These are phyloP conservation scores for Thecophora atra DNA, from an alignment of 2,888 invertebrate species.

Conservation along the genomic window DNA sequence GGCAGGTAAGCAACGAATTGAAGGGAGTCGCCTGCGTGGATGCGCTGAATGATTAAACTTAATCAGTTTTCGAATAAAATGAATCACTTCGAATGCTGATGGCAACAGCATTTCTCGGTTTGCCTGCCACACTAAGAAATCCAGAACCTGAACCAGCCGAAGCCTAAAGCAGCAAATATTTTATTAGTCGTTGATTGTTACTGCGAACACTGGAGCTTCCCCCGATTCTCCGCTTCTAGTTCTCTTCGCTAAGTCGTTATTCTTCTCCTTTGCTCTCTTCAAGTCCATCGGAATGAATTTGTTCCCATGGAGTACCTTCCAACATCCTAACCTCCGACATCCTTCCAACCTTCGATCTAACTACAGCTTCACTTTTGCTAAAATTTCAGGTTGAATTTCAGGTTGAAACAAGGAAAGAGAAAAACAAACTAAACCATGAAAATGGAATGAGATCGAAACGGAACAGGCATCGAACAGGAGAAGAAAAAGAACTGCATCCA, in stretches of 20 bases:
- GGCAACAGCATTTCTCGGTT: background rate
- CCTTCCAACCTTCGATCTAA: no score
- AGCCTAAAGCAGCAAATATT: no score
- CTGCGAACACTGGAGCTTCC: background rate
- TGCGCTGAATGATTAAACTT: background rate
- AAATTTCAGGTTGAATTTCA: no score
- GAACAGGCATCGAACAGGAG: no score
- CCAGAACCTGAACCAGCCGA: background rate
- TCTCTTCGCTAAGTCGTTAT: background rate
- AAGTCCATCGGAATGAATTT: no score
- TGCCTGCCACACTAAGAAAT: conserved; percentile 22
- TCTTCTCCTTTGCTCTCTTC: background rate
- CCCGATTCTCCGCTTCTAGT: background rate
- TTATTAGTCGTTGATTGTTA: conserved; percentile 26
- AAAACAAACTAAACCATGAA: conserved; percentile 21
- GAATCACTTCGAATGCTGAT: conserved; percentile 34
- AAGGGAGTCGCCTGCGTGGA: conserved; percentile 13
- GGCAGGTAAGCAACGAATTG: conserved; percentile 1
- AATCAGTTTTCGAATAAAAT: conserved; percentile 28
- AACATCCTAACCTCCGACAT: no score
- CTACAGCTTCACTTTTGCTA: no score
- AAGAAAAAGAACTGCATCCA: no score
- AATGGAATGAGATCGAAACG: conserved; percentile 18
- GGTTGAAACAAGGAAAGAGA: background rate
- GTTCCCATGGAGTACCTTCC: no score